Percentiles rank a stretch among this genome's conserved stretches.
These are phyloP conservation scores for Melanchra persicariae DNA, from an alignment of 2,888 invertebrate genomes.

Conservation along the genomic window DNA sequence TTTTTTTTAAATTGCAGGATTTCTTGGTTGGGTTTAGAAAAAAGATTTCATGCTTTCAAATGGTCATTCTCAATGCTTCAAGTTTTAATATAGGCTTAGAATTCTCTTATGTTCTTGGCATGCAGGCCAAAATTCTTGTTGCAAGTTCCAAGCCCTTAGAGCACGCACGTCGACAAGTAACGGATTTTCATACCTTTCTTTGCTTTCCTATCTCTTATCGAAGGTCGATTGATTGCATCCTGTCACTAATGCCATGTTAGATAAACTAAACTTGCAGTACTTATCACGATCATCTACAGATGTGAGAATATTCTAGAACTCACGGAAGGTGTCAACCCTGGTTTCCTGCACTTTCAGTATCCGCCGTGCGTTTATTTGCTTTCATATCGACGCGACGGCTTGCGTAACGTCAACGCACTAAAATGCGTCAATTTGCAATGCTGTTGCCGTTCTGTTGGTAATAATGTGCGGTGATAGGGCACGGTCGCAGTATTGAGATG, in stretches of 20 bases:
- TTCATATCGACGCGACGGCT: slow-evolving; percentile 73
- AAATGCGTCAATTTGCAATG: slow-evolving; percentile 61
- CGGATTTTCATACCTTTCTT: background rate
- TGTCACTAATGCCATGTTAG: background rate
- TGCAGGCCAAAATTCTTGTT: no score
- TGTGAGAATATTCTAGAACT: slow-evolving; percentile 14
- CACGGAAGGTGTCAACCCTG: slow-evolving; percentile 74
- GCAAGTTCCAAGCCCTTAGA: background rate
- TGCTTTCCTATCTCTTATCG: slow-evolving; percentile 7
- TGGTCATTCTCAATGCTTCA: no score
- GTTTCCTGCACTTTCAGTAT: slow-evolving; percentile 78
- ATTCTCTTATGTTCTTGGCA: no score
- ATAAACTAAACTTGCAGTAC: slow-evolving; percentile 9
- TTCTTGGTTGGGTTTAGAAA: no score
- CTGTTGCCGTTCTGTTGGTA: slow-evolving; percentile 46
- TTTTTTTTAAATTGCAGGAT: no score
- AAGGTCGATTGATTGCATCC: slow-evolving; percentile 18
- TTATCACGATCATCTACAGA: slow-evolving; percentile 4
- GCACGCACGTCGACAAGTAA: background rate
- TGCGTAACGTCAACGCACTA: slow-evolving; percentile 68
- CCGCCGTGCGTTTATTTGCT: slow-evolving; percentile 80
- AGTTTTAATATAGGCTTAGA: no score
- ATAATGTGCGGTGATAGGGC: slow-evolving; percentile 36
- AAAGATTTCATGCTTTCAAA: no score
- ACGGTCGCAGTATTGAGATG: background rate